These are phyloP conservation scores for Amphimallon solstitiale DNA, from an alignment of 2,888 invertebrate species.

Conservation along the genomic window DNA sequence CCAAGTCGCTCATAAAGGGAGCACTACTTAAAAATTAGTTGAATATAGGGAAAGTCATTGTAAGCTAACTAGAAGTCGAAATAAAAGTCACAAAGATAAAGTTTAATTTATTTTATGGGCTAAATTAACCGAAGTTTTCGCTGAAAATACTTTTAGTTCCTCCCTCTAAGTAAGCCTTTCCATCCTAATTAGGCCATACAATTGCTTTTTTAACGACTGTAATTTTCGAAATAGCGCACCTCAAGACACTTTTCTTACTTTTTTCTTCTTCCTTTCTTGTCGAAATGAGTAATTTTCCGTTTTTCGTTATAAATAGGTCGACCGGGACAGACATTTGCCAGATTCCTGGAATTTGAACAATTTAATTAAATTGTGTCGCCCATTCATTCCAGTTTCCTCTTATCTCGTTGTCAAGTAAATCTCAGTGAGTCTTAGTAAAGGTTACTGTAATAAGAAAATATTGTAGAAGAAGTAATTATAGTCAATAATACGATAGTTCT, in stretches of 20 bases:
- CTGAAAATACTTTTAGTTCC: slow-evolving; percentile 20
- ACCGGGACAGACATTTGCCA: neutral
- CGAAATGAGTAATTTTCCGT: slow-evolving; percentile 6
- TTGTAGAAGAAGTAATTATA: too few species aligned
- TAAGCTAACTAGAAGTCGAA: neutral
- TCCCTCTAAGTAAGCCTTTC: slow-evolving; percentile 18
- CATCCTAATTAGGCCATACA: slow-evolving; percentile 29
- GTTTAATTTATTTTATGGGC: slow-evolving; percentile 29
- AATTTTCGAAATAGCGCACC: slow-evolving; percentile 30
- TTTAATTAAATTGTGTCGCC: slow-evolving; percentile 14
- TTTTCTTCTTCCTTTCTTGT: slow-evolving; percentile 22
- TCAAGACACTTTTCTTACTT: slow-evolving; percentile 2
- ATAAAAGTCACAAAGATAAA: slow-evolving; percentile 25
- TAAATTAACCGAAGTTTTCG: slow-evolving; percentile 31
- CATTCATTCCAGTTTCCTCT: slow-evolving; percentile 7
- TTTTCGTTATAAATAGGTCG: neutral
- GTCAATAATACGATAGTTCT: too few species aligned
- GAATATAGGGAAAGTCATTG: slow-evolving; percentile 9
- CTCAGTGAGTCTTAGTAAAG: too few species aligned
- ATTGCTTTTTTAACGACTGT: slow-evolving; percentile 28
- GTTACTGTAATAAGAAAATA: too few species aligned
- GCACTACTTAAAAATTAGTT: too few species aligned
- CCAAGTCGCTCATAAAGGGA: too few species aligned
- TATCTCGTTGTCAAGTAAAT: neutral
- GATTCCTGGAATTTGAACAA: slow-evolving; percentile 19